Evolutionary conservation across 2,888 invertebrate species (phyloP).

Genomic region (Tuta absoluta): DNA sequence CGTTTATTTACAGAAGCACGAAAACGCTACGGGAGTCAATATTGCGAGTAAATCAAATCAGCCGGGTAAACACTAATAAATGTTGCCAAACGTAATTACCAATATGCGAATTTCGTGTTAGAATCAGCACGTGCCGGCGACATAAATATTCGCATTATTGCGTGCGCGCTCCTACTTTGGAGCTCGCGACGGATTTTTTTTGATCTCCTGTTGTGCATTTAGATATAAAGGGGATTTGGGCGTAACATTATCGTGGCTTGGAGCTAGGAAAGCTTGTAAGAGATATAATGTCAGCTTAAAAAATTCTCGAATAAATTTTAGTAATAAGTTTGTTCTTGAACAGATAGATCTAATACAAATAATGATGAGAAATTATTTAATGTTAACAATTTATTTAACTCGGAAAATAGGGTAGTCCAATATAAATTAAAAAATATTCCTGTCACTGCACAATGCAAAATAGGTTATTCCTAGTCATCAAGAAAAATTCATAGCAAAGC

Average conservation of each 20-base stretch:
- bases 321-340: too few relatives aligned
- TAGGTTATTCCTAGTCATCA: too few relatives aligned
- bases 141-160: conserved; percentile 80
- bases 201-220: conserved; percentile 75
- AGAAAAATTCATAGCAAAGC: neutral
- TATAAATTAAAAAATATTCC: too few relatives aligned
- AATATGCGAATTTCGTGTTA: conserved; percentile 74
- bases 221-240: conserved; percentile 71
- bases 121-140: conserved; percentile 75
- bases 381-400: too few relatives aligned
- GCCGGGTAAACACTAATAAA: conserved; percentile 45
- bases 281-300: neutral
- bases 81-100: conserved; percentile 61
- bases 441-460: too few relatives aligned
- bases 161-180: conserved; percentile 56
- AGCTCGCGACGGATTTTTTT: conserved; percentile 61
- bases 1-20: conserved; percentile 5
- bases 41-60: conserved; percentile 33
- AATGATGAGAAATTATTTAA: too few relatives aligned
- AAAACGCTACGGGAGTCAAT: conserved; percentile 18
- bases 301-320: too few relatives aligned
- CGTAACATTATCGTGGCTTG: conserved; percentile 66
- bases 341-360: too few relatives aligned
- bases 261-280: conserved; percentile 1
- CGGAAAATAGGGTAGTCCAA: too few relatives aligned